phyloP scores from a whole-genome alignment of 2,797 vertebrate species.

The Squalus acanthias region DNA sequence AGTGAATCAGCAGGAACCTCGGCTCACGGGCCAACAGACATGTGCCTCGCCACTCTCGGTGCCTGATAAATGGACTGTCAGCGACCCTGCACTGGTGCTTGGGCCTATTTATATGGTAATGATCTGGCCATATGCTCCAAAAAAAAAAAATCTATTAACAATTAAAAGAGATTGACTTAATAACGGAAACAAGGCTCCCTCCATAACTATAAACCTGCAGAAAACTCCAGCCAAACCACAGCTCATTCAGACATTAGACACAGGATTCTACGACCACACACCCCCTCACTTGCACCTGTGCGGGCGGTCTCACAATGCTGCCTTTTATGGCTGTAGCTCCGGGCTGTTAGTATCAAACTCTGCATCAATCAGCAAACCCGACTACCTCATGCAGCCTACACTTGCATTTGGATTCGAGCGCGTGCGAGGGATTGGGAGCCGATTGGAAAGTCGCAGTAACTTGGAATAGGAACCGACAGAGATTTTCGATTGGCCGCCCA shows the following conservation, averaged over 20 bases:
- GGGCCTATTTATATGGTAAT: constrained; percentile 8
- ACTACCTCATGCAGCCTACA: neutral
- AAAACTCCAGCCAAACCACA: neutral
- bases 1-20: neutral
- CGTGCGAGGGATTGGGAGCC: too few relatives aligned
- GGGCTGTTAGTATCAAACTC: neutral
- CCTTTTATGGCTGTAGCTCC: neutral
- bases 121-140: neutral
- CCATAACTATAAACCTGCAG: neutral
- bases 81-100: neutral
- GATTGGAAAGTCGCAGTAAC: neutral
- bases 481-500: neutral
- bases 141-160: neutral
- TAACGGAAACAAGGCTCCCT: neutral
- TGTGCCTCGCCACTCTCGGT: neutral
- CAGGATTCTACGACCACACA: neutral
- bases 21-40: neutral
- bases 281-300: neutral
- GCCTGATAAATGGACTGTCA: neutral
- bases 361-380: neutral
- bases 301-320: neutral
- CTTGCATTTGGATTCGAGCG: neutral
- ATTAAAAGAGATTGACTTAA: neutral
- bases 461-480: neutral
- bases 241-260: neutral